These are phyloP conservation scores for Argopecten irradians DNA, from an alignment of 1,140 invertebrate species.

Conservation along the genomic window DNA sequence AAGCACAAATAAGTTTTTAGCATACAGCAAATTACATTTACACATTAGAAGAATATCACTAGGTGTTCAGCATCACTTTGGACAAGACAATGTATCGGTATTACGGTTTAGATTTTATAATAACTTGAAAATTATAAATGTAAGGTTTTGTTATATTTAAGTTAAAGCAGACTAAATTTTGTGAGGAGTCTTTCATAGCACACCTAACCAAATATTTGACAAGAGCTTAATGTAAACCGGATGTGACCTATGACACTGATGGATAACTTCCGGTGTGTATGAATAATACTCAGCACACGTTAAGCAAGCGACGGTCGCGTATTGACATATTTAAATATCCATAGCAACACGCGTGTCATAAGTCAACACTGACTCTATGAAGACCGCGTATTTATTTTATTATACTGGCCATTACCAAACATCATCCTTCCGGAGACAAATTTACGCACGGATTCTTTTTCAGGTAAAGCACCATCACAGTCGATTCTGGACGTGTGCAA, in stretches of 20 bases:
- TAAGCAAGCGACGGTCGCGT: background rate
- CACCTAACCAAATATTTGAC: background rate
- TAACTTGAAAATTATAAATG: too few species aligned
- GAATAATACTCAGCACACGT: background rate
- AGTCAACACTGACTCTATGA: background rate
- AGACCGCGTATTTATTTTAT: background rate
- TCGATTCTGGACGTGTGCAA: background rate
- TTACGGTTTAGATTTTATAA: too few species aligned
- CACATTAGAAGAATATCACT: too few species aligned
- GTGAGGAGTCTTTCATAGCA: background rate
- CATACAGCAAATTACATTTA: too few species aligned
- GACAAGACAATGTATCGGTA: too few species aligned
- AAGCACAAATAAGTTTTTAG: too few species aligned
- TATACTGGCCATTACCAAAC: background rate
- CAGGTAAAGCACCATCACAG: background rate
- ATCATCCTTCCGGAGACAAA: background rate
- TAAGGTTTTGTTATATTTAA: too few species aligned
- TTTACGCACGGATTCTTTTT: background rate
- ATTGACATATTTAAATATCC: constrained; percentile 11
- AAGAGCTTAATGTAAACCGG: background rate
- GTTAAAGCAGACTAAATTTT: background rate
- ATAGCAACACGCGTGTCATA: background rate
- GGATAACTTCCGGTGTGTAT: background rate
- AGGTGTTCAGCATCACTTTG: too few species aligned
- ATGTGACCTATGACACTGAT: constrained; percentile 7